These are phyloP conservation scores for Montipora capricornis DNA, from an alignment of 64 coral and sea anemone genomes.

Conservation along the genomic window DNA sequence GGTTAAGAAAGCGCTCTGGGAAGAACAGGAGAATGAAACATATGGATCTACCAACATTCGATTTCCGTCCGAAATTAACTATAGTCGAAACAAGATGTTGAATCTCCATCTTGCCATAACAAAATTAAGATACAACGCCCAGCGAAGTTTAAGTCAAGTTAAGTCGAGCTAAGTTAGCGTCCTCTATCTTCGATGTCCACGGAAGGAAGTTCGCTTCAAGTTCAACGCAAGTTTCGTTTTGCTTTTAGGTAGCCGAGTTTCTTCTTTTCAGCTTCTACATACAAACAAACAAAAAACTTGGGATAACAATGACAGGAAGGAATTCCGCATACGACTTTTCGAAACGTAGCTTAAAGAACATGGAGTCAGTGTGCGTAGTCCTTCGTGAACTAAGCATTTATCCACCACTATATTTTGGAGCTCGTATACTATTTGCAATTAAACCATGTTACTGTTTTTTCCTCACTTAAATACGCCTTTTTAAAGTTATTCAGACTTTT, in stretches of 20 bases:
- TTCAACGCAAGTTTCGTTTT: not conserved
- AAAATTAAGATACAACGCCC: not conserved
- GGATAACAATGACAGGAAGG: not conserved
- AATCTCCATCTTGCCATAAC: not conserved
- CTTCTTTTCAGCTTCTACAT: too few relatives aligned
- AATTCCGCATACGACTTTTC: too few relatives aligned
- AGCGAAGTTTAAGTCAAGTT: not conserved
- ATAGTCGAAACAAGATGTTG: not conserved
- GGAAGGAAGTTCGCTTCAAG: not conserved
- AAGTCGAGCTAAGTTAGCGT: not conserved
- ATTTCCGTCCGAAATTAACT: not conserved
- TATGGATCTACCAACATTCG: not conserved
- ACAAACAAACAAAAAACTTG: not conserved
- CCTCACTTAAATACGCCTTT: not conserved
- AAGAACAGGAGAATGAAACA: not conserved
- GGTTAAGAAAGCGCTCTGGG: not conserved
- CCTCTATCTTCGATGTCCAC: not conserved
- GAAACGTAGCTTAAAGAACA: too few relatives aligned
- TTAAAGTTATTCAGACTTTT: conserved; percentile 1
- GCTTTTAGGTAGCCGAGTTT: too few relatives aligned
- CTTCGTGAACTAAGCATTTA: too few relatives aligned
- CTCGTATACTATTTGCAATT: too few relatives aligned
- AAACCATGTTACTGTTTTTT: too few relatives aligned
- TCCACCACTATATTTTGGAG: too few relatives aligned
- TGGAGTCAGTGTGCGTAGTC: too few relatives aligned